These are phyloP conservation scores for Parambassis ranga DNA, from an alignment of 2,797 vertebrate genomes.

Conservation along the genomic window DNA sequence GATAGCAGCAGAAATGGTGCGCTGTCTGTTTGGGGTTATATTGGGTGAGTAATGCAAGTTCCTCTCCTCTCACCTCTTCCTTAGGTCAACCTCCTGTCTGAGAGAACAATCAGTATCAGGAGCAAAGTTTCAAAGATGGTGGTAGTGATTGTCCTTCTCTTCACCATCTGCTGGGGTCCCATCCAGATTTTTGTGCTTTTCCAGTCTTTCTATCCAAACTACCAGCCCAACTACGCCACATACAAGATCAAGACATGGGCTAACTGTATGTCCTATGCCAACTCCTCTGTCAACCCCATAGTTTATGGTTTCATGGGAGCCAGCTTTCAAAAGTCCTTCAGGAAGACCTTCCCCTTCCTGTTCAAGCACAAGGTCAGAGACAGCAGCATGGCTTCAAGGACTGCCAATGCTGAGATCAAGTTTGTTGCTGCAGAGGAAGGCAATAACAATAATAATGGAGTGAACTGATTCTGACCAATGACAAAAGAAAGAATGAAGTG, in stretches of 20 bases:
- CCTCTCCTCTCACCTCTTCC: neutral
- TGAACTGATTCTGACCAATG: constrained; percentile 37
- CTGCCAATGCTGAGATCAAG: constrained; percentile 88
- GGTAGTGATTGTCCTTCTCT: constrained; percentile 85
- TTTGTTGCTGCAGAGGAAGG: constrained; percentile 83
- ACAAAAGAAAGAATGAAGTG: neutral
- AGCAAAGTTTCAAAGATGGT: constrained; percentile 90
- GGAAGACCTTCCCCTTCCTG: constrained; percentile 86
- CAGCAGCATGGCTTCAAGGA: constrained; percentile 81
- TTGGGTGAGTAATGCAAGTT: neutral
- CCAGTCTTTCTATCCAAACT: constrained; percentile 84
- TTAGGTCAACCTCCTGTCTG: constrained; percentile 85
- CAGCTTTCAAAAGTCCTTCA: constrained; percentile 88
- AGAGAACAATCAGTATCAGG: constrained; percentile 84
- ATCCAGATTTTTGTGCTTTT: constrained; percentile 85
- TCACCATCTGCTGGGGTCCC: constrained; percentile 86
- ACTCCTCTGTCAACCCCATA: constrained; percentile 88
- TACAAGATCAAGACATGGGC: constrained; percentile 92
- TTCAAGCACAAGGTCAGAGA: constrained; percentile 85
- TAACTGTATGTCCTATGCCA: constrained; percentile 90
- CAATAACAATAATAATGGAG: constrained; percentile 64
- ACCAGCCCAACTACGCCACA: constrained; percentile 80
- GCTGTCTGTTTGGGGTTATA: neutral
- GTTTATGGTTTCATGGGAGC: constrained; percentile 89
- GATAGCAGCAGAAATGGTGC: neutral